phyloP scores from a whole-genome alignment of 2,888 invertebrate genomes.

The Idaea straminata region DNA sequence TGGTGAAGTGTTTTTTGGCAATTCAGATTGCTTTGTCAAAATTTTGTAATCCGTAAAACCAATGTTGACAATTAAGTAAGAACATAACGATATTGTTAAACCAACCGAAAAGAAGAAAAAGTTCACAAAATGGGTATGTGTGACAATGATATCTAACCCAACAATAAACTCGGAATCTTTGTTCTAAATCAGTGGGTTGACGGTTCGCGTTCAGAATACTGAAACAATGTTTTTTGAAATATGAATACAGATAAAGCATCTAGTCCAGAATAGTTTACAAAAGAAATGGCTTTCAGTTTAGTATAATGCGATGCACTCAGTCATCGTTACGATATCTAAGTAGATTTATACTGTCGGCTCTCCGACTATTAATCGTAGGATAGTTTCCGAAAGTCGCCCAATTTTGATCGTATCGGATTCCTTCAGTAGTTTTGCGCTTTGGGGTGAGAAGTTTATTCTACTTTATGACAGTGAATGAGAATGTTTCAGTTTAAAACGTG shows the following conservation, averaged over 20 bases:
- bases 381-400: conserved; percentile 42
- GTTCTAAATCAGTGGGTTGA: conserved; percentile 33
- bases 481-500: neutral
- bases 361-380: conserved; percentile 49
- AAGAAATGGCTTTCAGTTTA: conserved; percentile 60
- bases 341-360: conserved; percentile 56
- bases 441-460: neutral
- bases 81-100: neutral
- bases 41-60: conserved; percentile 16
- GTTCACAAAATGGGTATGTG: neutral
- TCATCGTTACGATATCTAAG: conserved; percentile 66
- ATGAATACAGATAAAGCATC: conserved; percentile 57
- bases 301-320: conserved; percentile 63
- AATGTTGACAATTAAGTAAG: neutral
- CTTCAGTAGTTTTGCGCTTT: neutral
- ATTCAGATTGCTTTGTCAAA: conserved; percentile 11
- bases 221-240: conserved; percentile 51
- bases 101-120: neutral
- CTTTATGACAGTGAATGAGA: neutral
- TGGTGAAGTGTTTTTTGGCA: conserved; percentile 28
- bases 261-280: conserved; percentile 60
- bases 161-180: conserved; percentile 14
- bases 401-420: conserved; percentile 34
- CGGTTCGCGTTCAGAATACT: conserved; percentile 35
- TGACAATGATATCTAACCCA: conserved; percentile 2